Percentiles rank a stretch among this genome's conserved stretches.
Evolutionary conservation across 2,797 vertebrate genomes (phyloP).

Genomic region (Sarcophilus harrisii): DNA sequence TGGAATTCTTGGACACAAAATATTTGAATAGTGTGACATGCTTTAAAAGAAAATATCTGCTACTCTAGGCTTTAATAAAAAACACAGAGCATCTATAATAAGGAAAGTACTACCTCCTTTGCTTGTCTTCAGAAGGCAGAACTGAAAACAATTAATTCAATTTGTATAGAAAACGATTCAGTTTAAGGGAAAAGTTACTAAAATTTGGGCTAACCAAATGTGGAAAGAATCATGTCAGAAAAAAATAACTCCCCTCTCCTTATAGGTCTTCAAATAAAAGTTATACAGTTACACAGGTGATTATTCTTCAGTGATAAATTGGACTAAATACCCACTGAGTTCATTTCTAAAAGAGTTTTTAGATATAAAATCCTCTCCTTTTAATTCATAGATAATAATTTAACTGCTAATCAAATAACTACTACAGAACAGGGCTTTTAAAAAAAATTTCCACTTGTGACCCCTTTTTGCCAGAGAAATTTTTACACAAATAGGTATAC

Average conservation of each 20-base stretch:
- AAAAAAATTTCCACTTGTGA: no score
- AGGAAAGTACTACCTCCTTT: not conserved
- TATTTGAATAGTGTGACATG: not conserved
- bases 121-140: not conserved
- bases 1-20: not conserved
- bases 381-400: not conserved
- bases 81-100: not conserved
- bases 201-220: not conserved
- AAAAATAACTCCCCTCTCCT: not conserved
- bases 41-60: not conserved
- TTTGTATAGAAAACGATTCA: not conserved
- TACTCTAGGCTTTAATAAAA: not conserved
- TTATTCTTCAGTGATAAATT: not conserved
- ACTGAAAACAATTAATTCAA: not conserved
- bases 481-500: no score
- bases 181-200: not conserved
- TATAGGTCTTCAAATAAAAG: not conserved
- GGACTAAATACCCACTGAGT: not conserved
- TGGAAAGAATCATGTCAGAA: not conserved
- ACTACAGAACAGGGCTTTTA: not conserved
- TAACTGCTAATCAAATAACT: not conserved
- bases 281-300: not conserved
- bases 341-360: conserved; percentile 1
- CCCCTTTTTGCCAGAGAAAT: no score
- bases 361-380: not conserved